These are phyloP conservation scores for Amblyopsis hoosieri DNA, from an alignment of 2,797 vertebrate genomes.

Conservation along the genomic window DNA sequence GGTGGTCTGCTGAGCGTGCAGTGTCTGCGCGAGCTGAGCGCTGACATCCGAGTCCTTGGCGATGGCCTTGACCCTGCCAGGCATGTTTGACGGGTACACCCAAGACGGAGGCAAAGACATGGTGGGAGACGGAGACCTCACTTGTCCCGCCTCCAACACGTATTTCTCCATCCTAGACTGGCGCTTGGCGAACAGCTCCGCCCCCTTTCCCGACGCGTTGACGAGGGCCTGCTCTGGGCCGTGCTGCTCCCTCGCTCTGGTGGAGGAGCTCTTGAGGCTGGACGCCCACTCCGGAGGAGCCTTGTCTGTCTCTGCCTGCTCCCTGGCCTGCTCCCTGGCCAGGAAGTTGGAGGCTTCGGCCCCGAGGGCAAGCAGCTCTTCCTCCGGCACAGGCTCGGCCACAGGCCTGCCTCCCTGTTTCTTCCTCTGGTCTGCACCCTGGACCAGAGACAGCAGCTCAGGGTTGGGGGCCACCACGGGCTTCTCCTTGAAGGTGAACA, in stretches of 20 bases:
- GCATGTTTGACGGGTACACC: constrained; percentile 88
- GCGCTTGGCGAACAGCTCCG: constrained; percentile 91
- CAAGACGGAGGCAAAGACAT: constrained; percentile 96
- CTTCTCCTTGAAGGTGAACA: constrained; percentile 99
- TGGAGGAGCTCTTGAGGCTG: constrained; percentile 89
- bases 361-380: constrained; percentile 90
- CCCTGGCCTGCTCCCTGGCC: constrained; percentile 61
- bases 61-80: constrained; percentile 83
- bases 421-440: constrained; percentile 87
- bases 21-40: constrained; percentile 79
- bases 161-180: constrained; percentile 97
- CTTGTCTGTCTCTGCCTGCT: constrained; percentile 44
- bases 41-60: constrained; percentile 82
- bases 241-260: constrained; percentile 81
- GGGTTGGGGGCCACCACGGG: constrained; percentile 91
- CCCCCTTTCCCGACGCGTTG: constrained; percentile 91
- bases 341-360: constrained; percentile 95
- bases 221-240: constrained; percentile 87
- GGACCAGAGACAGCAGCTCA: constrained; percentile 92
- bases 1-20: constrained; percentile 73
- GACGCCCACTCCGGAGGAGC: constrained; percentile 90
- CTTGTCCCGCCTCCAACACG: constrained; percentile 79
- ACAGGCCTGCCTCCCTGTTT: constrained; percentile 82
- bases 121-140: constrained; percentile 90
- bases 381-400: constrained; percentile 79